phyloP scores from a whole-genome alignment of 2,797 vertebrate species.

The Heteromormyrus szaboi region DNA sequence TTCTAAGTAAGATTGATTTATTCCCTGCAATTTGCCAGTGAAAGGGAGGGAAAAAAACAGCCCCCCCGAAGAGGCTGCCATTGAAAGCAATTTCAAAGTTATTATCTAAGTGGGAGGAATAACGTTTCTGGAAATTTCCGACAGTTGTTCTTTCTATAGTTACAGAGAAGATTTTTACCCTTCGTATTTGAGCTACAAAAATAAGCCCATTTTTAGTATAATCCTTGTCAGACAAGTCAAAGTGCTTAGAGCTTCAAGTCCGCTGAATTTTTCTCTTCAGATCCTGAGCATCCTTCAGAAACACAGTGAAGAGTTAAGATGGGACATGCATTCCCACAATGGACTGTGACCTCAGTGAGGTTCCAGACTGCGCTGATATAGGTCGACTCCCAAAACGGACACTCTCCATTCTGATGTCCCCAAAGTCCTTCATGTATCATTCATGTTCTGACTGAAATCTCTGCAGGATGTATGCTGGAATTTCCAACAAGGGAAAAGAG shows the following conservation, averaged over 20 bases:
- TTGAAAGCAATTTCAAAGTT: slow-evolving; percentile 4
- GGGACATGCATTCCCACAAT: neutral
- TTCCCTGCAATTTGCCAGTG: neutral
- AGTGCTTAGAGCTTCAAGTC: neutral
- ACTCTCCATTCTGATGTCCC: neutral
- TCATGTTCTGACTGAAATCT: neutral
- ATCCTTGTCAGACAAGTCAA: neutral
- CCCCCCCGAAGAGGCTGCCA: neutral
- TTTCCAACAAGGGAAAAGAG: neutral
- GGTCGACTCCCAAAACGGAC: neutral
- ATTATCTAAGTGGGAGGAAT: slow-evolving; percentile 12
- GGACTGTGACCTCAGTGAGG: neutral
- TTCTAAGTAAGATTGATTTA: neutral
- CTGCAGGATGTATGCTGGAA: neutral
- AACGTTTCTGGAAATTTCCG: neutral
- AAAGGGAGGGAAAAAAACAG: neutral
- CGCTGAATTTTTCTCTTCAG: neutral
- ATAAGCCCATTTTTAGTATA: neutral
- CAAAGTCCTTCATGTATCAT: neutral
- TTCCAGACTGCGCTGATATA: neutral
- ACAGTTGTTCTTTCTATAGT: neutral
- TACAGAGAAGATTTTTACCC: neutral
- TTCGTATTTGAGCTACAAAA: neutral
- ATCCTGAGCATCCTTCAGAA: neutral
- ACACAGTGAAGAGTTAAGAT: neutral